Evolutionary conservation across 37 sponge, comb jelly and placozoan genomes (phyloP).

Genomic region (Oopsacas minuta): DNA sequence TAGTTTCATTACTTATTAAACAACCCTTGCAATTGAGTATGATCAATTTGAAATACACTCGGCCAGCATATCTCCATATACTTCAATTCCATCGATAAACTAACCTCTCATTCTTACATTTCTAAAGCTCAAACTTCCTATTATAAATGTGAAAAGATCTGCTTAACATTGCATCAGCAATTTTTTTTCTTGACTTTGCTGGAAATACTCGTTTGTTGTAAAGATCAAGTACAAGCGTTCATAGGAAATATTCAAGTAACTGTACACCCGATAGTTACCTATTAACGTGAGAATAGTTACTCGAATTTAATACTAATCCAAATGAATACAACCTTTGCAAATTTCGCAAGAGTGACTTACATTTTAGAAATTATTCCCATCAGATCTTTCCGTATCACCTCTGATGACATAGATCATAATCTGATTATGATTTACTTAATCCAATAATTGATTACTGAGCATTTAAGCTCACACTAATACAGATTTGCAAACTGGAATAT

Average conservation of each 20-base stretch:
- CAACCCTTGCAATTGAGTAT: no score
- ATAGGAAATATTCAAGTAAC: conserved; percentile 36
- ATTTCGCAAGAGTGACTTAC: not conserved
- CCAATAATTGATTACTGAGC: not conserved
- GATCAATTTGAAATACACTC: no score
- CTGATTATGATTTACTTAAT: not conserved
- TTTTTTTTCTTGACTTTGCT: conserved; percentile 34
- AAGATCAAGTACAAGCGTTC: conserved; percentile 38
- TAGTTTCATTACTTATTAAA: no score
- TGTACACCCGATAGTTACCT: conserved; percentile 30
- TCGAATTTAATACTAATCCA: not conserved
- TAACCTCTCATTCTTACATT: not conserved
- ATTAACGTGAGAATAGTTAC: conserved; percentile 13
- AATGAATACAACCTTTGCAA: not conserved
- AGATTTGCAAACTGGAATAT: not conserved
- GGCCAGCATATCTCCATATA: no score
- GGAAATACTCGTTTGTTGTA: no score
- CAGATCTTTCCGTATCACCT: not conserved
- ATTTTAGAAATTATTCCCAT: not conserved
- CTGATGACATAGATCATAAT: not conserved
- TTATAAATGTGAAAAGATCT: not conserved
- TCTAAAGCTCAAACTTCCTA: not conserved
- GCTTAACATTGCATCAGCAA: not conserved
- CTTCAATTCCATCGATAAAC: not conserved
- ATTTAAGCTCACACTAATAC: not conserved